Base-by-base conservation (phyloP, 2,797 vertebrate species). In the Oryzias dopingdopingensis region DNA sequence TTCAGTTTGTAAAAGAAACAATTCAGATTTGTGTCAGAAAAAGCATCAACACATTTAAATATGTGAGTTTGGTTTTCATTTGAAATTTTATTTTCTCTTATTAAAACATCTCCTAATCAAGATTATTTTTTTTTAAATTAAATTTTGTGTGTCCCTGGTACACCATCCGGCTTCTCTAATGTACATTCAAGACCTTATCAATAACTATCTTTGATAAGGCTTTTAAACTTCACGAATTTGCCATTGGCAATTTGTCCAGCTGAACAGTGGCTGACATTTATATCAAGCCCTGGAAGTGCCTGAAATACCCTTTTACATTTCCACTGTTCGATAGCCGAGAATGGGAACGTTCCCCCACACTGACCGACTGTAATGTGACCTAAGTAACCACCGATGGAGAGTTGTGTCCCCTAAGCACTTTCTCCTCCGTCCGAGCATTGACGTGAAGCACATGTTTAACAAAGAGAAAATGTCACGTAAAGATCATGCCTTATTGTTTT, bases 201-300 rank as follows among this genome's bases (percentile, higher is more conserved):
- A 43, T 62, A 69, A 57, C 29, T 0, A 8, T 61, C 61, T 76
- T 60, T 81, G 71, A 80, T 75, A 75, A 80, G 70, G 59, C 68
- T 78, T 75, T 79, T 67, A 73, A 81, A 81, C 70, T 70, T 75
- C 46, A 62, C 67, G 66, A 84, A 71, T 76, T 80, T 71, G 55
- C 74, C 72, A 64, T 4, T 76, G 73, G 70, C 59, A 71, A 76
- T 81, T 82, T 60, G 48, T 75, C 54, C 42, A 56, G 75, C 52
- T 68, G 62, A 83, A 68, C 62, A 64, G 73, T 49, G 49, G 67
- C 73, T 89, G 84, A 78, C 84, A 89, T 87, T 85, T 86, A 67
- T 81, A 77, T 68, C 77, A 46, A 44, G 56, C 23, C 45, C 41
- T 79, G 64, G 22, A 84, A 64, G 63, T 64, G 70, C 58, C 41